A percentile compares a stretch with the other conserved stretches of the same genome.
These are phyloP conservation scores for Drosophila melanica DNA, from an alignment of 1,140 invertebrate species.

Conservation along the genomic window DNA sequence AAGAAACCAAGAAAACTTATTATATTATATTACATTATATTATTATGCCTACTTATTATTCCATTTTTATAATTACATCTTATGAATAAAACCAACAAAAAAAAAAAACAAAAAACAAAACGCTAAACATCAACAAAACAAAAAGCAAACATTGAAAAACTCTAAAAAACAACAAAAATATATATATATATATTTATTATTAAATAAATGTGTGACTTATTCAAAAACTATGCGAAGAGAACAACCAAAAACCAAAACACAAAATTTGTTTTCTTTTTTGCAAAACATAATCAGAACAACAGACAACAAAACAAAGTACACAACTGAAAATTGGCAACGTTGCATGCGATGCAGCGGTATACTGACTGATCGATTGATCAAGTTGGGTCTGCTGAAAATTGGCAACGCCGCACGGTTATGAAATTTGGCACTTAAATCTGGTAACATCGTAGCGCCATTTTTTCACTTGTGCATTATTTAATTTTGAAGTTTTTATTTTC, in stretches of 20 bases:
- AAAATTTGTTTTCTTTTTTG: constrained; percentile 64
- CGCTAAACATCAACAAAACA: constrained; percentile 36
- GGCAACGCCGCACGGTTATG: background rate
- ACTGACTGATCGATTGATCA: background rate
- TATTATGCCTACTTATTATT: constrained; percentile 82
- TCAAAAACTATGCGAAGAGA: constrained; percentile 69
- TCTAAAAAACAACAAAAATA: constrained; percentile 38
- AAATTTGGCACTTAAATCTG: too few species aligned
- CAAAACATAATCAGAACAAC: constrained; percentile 7
- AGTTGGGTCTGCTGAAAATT: background rate
- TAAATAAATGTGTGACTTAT: constrained; percentile 79
- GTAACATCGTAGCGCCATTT: background rate
- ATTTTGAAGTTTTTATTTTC: background rate
- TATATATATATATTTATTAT: constrained; percentile 62
- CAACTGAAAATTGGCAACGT: constrained; percentile 13
- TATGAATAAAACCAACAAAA: constrained; percentile 62
- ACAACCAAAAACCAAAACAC: constrained; percentile 53
- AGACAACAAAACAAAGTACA: background rate
- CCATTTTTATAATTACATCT: constrained; percentile 82
- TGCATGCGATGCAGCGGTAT: background rate
- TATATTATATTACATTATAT: constrained; percentile 80
- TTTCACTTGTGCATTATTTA: background rate
- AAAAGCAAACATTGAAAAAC: constrained; percentile 41
- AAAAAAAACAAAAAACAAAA: constrained; percentile 40
- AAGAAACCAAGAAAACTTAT: constrained; percentile 70